Evolutionary conservation across 2,113 vertebrate species (phyloP).

Genomic region (Nothobranchius kuhntae): DNA sequence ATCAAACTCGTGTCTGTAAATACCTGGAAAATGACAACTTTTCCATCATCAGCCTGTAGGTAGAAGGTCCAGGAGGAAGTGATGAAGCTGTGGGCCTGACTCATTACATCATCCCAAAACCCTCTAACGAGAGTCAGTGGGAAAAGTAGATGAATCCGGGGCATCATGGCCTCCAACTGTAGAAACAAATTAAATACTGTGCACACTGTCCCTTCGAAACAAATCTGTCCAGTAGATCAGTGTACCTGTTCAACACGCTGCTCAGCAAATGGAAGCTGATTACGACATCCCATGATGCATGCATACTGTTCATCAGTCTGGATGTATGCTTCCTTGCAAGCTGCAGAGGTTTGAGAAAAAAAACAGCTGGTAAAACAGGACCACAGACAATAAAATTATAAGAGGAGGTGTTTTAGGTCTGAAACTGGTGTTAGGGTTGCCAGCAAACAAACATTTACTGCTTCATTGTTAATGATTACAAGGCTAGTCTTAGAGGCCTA

Average conservation of each 20-base stretch:
- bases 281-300: conserved; percentile 94
- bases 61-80: conserved; percentile 96
- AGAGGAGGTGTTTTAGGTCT: accelerated
- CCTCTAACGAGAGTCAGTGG: conserved; percentile 90
- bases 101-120: conserved; percentile 95
- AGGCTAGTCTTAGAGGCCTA: not conserved
- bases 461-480: not conserved
- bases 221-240: not conserved
- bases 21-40: conserved; percentile 97
- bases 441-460: not conserved
- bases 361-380: conserved; percentile 25
- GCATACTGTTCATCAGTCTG: conserved; percentile 91
- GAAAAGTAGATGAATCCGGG: conserved; percentile 93
- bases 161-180: conserved; percentile 93
- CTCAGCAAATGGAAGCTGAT: conserved; percentile 92
- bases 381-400: not conserved
- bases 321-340: conserved; percentile 93
- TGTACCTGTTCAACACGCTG: conserved; percentile 89
- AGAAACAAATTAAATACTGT: not conserved
- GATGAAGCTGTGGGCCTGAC: conserved; percentile 93
- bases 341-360: conserved; percentile 71
- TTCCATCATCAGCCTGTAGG: conserved; percentile 95
- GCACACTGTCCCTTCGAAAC: not conserved
- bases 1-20: not conserved
- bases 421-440: not conserved